Evolutionary conservation across 2,888 invertebrate genomes (phyloP), one percentile per base, ranked within the genome.

Genomic region (Bimastos eiseni): DNA sequence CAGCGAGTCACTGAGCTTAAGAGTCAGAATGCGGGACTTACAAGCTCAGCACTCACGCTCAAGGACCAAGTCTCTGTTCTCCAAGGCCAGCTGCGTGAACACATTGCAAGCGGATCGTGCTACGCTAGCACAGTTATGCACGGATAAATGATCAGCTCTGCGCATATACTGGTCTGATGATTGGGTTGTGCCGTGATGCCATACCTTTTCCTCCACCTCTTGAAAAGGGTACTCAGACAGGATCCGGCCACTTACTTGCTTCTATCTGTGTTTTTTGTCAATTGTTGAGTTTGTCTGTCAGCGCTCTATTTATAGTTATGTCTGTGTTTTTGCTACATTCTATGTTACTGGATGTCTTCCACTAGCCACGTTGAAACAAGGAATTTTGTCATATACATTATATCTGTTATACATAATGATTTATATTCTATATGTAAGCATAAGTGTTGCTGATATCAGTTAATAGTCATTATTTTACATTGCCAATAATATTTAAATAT

Each of bases 31-130:
- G 96, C 95, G 92, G 98, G 98, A 94, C 96, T 99, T 92, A 97
- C 97, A 92, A 96, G 96, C 90, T 97, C 98, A 94, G 97, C 98
- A 90, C 97, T 97, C 94, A 97, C 97, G 95, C 96, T 98, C 90
- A 97, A 98, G 95, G 98, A 98, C 93, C 97, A 98, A 95, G 98
- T 99, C 93, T 97, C 97, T 94, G 96, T 97, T 94, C 96, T 99
- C 91, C 98, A 98, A 95, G 97, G 98, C 95, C 97, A 98, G 95
- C 98, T 98, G 93, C 97, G 98, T 96, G 97, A 98, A 94, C 99
- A 99, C 96, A 97, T 97, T 92, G 97, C 97, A 93, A 97, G 97
- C 92, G 98, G 99, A 91, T 99, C 37, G 19, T 86, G 86, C 86
- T 86, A 86, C 19, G 86, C 86, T 17, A 86, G 15, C 37, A 34